phyloP scores from a whole-genome alignment of 2,888 invertebrate species.

The Rotaria sp. region DNA sequence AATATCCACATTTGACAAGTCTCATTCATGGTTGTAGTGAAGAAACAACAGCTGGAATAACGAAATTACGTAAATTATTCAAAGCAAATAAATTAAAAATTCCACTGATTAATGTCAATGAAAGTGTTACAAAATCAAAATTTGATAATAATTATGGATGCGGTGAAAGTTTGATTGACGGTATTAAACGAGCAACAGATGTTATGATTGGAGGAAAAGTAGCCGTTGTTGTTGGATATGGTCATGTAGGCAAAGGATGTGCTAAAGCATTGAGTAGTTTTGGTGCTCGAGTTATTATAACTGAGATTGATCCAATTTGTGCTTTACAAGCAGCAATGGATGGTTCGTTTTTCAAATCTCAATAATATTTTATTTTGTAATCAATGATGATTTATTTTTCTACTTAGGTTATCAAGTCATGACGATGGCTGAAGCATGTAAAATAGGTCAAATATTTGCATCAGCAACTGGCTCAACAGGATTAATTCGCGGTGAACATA shows the following conservation, averaged over 20 bases:
- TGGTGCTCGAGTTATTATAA: constrained; percentile 33
- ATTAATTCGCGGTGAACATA: constrained; percentile 35
- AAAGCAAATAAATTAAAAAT: neutral
- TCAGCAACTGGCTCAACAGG: constrained; percentile 32
- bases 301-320: constrained; percentile 40
- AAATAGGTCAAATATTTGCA: constrained; percentile 29
- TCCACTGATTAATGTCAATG: constrained; percentile 19
- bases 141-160: constrained; percentile 40
- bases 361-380: no score
- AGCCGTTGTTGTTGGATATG: constrained; percentile 30
- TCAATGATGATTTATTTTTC: no score
- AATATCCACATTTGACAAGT: neutral
- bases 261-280: neutral
- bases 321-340: constrained; percentile 40
- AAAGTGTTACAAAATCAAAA: constrained; percentile 26
- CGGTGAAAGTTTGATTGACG: constrained; percentile 33
- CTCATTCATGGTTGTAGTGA: neutral
- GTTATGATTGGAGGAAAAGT: constrained; percentile 36
- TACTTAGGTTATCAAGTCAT: constrained; percentile 26
- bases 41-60: constrained; percentile 6
- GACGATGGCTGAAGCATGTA: constrained; percentile 19
- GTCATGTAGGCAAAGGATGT: constrained; percentile 40
- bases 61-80: neutral
- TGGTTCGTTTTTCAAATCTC: neutral
- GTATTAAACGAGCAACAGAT: constrained; percentile 38